Evolutionary conservation across 1,140 invertebrate genomes (phyloP).

Genomic region (Helicoverpa armigera): DNA sequence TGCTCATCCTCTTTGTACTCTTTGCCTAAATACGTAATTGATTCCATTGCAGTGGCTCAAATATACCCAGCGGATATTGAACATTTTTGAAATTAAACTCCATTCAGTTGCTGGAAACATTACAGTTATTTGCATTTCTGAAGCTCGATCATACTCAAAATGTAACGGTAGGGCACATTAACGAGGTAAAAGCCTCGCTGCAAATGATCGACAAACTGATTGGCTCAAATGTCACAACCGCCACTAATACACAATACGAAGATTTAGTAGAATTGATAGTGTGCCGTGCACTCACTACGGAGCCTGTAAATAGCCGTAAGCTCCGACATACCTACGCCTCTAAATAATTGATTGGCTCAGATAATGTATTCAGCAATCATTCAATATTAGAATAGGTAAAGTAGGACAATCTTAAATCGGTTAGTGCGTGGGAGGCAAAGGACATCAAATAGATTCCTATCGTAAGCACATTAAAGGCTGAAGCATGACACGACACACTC

Average conservation of each 20-base stretch:
- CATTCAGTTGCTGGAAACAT: too few species aligned
- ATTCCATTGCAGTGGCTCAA: slow-evolving; percentile 20
- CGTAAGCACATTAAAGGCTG: slow-evolving; percentile 9
- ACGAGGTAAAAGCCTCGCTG: not conserved
- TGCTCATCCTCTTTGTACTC: slow-evolving; percentile 20
- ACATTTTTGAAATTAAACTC: not conserved
- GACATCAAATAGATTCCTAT: slow-evolving; percentile 28
- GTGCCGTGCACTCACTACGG: not conserved
- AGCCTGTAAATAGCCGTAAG: not conserved
- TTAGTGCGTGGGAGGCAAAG: not conserved
- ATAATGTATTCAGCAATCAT: slow-evolving; percentile 14
- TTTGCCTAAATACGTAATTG: slow-evolving; percentile 33
- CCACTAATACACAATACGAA: not conserved
- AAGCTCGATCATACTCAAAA: not conserved
- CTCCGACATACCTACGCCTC: not conserved
- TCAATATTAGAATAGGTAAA: slow-evolving; percentile 24
- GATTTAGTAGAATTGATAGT: slow-evolving; percentile 23
- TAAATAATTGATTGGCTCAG: not conserved
- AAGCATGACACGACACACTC: slow-evolving; percentile 17
- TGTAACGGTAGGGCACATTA: not conserved
- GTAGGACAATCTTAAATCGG: not conserved
- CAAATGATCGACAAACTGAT: slow-evolving; percentile 19
- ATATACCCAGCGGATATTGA: slow-evolving; percentile 34
- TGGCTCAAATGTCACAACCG: slow-evolving; percentile 22
- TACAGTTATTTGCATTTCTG: too few species aligned